phyloP scores from a whole-genome alignment of 2,888 invertebrate species.

The Artemia sp. region DNA sequence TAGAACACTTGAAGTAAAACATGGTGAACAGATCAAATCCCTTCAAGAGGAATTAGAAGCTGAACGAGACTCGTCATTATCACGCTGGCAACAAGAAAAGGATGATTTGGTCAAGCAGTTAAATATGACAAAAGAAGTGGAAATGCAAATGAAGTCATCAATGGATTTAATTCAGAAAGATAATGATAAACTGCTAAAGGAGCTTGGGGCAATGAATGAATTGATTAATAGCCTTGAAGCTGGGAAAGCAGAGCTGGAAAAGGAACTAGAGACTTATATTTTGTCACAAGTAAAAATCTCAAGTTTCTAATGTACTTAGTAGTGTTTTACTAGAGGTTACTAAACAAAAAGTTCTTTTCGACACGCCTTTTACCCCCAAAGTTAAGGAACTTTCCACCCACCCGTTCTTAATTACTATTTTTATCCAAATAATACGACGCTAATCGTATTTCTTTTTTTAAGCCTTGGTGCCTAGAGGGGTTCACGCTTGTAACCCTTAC shows the following conservation, averaged over 20 bases:
- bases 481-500: no score
- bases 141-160: constrained; percentile 5
- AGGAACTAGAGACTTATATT: constrained; percentile 4
- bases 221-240: constrained; percentile 1
- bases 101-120: constrained; percentile 36
- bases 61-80: constrained; percentile 55
- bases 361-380: no score
- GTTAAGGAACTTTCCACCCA: no score
- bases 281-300: not conserved
- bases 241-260: constrained; percentile 3
- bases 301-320: no score
- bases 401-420: no score
- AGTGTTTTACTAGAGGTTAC: no score
- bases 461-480: no score
- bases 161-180: constrained; percentile 6
- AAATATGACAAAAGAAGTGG: constrained; percentile 19
- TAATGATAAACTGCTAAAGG: constrained; percentile 33
- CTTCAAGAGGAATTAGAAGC: constrained; percentile 47
- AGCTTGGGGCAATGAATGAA: constrained; percentile 34
- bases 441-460: no score
- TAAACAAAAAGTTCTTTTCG: no score
- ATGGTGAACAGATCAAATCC: constrained; percentile 39
- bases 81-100: constrained; percentile 41
- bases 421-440: no score
- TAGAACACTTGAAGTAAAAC: constrained; percentile 36